These are phyloP conservation scores for Hemaris fuciformis DNA, from an alignment of 2,888 invertebrate species.

Conservation along the genomic window DNA sequence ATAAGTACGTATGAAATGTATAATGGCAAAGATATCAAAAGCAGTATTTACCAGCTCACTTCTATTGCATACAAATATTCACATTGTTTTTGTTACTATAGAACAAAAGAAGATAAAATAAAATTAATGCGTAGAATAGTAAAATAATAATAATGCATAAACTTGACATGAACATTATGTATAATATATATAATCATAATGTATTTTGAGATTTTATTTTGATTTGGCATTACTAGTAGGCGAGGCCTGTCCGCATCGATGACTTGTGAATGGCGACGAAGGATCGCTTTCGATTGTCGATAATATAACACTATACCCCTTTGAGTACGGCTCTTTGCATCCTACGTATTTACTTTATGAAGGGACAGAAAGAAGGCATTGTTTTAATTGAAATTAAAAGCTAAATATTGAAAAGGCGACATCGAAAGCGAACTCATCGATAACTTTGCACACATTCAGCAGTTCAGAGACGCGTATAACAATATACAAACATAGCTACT, in stretches of 20 bases:
- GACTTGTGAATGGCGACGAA: neutral
- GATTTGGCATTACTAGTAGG: conserved; percentile 13
- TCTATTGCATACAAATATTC: neutral
- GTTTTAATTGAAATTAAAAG: neutral
- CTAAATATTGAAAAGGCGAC: neutral
- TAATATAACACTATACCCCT: neutral
- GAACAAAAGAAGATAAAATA: no score
- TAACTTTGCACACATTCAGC: conserved; percentile 20
- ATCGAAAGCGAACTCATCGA: neutral
- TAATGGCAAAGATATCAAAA: neutral
- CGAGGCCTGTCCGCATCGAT: neutral
- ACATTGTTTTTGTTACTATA: no score
- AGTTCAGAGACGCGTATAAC: conserved; percentile 41
- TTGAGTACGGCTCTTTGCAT: neutral
- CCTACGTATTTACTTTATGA: neutral
- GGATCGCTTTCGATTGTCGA: neutral
- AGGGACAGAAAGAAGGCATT: neutral
- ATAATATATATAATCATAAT: no score
- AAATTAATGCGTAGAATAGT: neutral
- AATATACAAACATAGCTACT: conserved; percentile 28
- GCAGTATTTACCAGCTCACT: neutral
- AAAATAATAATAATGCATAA: neutral
- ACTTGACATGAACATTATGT: neutral
- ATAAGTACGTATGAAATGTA: neutral
- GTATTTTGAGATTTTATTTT: neutral